Conservation (phyloP, 2,113 vertebrate species). For the Lepus europaeus region DNA sequence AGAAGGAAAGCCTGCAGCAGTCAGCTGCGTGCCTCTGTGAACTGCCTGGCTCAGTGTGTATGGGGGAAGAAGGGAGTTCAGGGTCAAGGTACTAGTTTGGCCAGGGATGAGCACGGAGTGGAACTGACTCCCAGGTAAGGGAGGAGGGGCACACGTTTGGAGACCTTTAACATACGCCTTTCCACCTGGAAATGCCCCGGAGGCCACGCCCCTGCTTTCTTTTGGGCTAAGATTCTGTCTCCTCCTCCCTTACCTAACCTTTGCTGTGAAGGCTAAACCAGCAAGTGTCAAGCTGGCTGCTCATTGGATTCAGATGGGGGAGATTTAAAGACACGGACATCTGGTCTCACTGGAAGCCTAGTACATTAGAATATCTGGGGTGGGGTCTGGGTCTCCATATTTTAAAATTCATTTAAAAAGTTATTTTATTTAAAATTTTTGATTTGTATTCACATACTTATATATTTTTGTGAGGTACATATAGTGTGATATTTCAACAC, state of each 20-base stretch:
- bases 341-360: neutral
- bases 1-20: neutral
- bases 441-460: no score
- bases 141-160: neutral
- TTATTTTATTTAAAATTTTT: no score
- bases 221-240: neutral
- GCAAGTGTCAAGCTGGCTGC: neutral
- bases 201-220: neutral
- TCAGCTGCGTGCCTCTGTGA: neutral
- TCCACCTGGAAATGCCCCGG: neutral
- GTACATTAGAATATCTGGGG: neutral
- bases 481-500: no score
- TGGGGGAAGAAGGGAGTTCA: neutral
- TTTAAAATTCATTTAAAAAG: neutral
- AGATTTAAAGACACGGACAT: neutral
- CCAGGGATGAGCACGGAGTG: neutral
- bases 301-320: neutral
- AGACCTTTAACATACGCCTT: neutral
- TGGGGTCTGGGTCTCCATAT: neutral
- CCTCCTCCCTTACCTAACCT: neutral
- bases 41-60: neutral
- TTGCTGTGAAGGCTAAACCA: neutral
- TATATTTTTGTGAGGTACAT: no score
- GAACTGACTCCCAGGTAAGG: neutral
- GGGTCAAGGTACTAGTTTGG: neutral